Evolutionary conservation across 2,797 vertebrate genomes (phyloP).

Genomic region (Sebastes umbrosus): DNA sequence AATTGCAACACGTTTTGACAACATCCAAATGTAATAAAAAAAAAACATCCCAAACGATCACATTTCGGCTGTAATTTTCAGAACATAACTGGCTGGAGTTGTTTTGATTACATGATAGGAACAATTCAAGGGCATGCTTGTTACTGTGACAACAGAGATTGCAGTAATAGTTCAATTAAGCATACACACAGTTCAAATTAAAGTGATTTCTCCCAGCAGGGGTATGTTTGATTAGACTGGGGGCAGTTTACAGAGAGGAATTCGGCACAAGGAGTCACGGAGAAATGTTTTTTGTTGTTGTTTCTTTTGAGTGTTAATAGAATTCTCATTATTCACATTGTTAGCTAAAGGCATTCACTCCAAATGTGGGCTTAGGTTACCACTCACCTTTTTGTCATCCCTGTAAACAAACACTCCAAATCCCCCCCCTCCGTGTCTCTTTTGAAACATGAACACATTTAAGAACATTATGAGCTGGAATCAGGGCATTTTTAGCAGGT

Average conservation of each 20-base stretch:
- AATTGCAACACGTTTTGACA: not conserved
- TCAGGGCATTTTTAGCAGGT: not conserved
- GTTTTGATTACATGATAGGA: conserved; percentile 21
- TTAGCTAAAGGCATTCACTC: not conserved
- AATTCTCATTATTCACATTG: no score
- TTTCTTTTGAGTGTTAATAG: no score
- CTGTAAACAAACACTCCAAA: conserved; percentile 4
- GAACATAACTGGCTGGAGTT: not conserved
- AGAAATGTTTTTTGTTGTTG: not conserved
- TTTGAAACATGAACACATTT: not conserved
- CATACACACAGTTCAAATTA: conserved; percentile 33
- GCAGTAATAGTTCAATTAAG: conserved; percentile 33
- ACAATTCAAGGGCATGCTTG: conserved; percentile 19
- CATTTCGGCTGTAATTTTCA: not conserved
- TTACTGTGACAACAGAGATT: conserved; percentile 36
- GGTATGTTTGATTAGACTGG: conserved; percentile 29
- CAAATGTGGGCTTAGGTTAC: not conserved
- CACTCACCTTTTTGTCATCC: not conserved
- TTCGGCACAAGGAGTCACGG: not conserved
- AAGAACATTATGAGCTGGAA: not conserved
- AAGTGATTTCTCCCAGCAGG: conserved; percentile 34
- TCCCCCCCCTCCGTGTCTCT: not conserved
- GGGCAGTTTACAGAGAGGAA: not conserved
- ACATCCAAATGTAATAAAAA: not conserved
- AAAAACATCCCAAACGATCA: not conserved